Conservation (phyloP, 2,888 invertebrate species). For the Patella depressa region DNA sequence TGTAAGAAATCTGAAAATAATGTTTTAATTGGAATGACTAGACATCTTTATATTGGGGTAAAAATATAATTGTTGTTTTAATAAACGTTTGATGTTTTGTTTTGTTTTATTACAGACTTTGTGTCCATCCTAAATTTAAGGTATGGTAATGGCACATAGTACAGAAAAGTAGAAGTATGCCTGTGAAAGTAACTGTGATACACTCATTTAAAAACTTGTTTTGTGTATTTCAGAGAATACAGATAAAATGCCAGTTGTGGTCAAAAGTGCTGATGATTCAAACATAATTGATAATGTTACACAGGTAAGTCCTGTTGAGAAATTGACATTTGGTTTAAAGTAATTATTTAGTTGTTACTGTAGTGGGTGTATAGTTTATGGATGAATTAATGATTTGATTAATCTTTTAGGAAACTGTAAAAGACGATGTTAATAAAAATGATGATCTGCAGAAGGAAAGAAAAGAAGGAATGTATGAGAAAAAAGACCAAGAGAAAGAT, state of each 20-base stretch:
- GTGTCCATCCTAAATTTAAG: too few relatives aligned
- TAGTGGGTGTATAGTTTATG: too few relatives aligned
- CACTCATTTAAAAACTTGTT: too few relatives aligned
- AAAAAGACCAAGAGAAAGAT: slow-evolving; percentile 5
- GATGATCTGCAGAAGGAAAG: slow-evolving; percentile 4
- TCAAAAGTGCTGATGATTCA: not conserved
- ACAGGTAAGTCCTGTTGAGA: not conserved
- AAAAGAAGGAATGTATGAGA: slow-evolving; percentile 14
- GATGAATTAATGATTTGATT: too few relatives aligned
- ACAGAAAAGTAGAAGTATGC: too few relatives aligned
- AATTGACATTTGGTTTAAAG: too few relatives aligned
- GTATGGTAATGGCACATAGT: too few relatives aligned
- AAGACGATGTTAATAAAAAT: slow-evolving; percentile 16
- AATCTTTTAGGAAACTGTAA: not conserved
- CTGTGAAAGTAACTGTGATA: not conserved
- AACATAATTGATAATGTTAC: not conserved
- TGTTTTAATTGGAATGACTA: not conserved
- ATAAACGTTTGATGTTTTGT: too few relatives aligned
- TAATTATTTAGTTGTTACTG: too few relatives aligned
- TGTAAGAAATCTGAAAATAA: not conserved
- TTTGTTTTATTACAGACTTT: too few relatives aligned
- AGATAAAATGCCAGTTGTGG: not conserved
- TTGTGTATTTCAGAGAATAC: not conserved
- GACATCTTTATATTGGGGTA: too few relatives aligned
- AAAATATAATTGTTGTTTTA: too few relatives aligned